phyloP scores from a whole-genome alignment of 2,888 invertebrate genomes.

The Rhingia campestris region DNA sequence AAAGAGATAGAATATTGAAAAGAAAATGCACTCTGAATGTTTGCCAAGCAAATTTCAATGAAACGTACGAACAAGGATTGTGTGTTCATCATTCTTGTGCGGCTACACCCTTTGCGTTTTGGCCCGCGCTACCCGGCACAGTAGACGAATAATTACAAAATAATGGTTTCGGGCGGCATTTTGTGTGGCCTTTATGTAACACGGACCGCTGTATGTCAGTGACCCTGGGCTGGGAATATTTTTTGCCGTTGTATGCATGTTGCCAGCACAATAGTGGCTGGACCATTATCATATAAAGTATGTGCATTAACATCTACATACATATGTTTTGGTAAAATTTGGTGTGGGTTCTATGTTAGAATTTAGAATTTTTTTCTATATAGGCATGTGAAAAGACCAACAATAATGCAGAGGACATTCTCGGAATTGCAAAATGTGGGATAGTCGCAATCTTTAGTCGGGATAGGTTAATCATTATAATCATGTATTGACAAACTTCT shows the following conservation, averaged over 20 bases:
- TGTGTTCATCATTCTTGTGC: slow-evolving; percentile 34
- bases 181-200: slow-evolving; percentile 51
- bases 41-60: slow-evolving; percentile 58
- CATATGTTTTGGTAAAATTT: not conserved
- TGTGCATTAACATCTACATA: not conserved
- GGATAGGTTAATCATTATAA: not conserved
- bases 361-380: not conserved
- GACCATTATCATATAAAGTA: not conserved
- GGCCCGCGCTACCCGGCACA: slow-evolving; percentile 39
- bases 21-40: slow-evolving; percentile 39
- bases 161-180: slow-evolving; percentile 54
- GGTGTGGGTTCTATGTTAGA: not conserved
- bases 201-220: slow-evolving; percentile 37
- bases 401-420: not conserved
- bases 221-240: slow-evolving; percentile 20
- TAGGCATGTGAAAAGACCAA: not conserved
- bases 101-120: slow-evolving; percentile 6
- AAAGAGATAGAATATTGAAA: not conserved
- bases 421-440: not conserved
- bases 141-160: slow-evolving; percentile 65
- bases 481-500: no score
- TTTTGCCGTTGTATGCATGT: not conserved
- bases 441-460: not conserved
- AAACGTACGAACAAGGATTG: slow-evolving; percentile 36
- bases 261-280: not conserved